Percentiles rank a stretch among this genome's conserved stretches.
Evolutionary conservation across 2,797 vertebrate genomes (phyloP).

Genomic region (Eremophila alpestris): DNA sequence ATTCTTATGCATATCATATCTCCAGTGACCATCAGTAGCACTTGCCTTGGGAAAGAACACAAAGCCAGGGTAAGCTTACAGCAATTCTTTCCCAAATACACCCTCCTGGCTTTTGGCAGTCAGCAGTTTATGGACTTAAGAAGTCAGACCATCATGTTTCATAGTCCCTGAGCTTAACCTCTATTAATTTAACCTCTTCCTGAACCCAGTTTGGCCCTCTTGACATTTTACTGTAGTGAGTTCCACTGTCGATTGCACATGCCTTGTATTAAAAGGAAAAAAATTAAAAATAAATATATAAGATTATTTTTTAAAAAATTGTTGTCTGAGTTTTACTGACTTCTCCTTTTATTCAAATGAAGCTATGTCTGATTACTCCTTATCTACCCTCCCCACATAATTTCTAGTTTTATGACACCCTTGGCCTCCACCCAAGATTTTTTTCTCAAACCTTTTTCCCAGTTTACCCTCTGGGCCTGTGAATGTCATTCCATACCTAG

Average conservation of each 20-base stretch:
- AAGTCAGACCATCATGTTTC: slow-evolving; percentile 18
- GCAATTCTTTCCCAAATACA: slow-evolving; percentile 48
- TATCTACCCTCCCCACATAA: not conserved
- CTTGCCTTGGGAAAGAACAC: slow-evolving; percentile 54
- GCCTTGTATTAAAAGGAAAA: not conserved
- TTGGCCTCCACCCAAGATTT: not conserved
- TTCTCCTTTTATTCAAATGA: not conserved
- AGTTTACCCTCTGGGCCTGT: not conserved
- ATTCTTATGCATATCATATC: slow-evolving; percentile 26
- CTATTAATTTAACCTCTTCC: slow-evolving; percentile 47
- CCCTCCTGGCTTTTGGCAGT: slow-evolving; percentile 24
- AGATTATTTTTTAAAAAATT: not conserved
- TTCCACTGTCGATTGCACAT: not conserved
- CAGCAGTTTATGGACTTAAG: slow-evolving; percentile 15
- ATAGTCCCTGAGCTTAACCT: not conserved
- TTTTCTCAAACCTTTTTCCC: not conserved
- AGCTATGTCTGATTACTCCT: not conserved
- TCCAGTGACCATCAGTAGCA: slow-evolving; percentile 59
- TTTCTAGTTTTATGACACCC: not conserved
- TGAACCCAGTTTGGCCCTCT: not conserved
- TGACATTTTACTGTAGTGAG: not conserved
- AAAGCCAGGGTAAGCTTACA: slow-evolving; percentile 40
- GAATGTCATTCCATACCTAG: not conserved
- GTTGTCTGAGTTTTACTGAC: not conserved
- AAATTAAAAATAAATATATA: too few relatives aligned